Conservation (phyloP, 2,113 vertebrate genomes). For the Salvelinus namaycush region DNA sequence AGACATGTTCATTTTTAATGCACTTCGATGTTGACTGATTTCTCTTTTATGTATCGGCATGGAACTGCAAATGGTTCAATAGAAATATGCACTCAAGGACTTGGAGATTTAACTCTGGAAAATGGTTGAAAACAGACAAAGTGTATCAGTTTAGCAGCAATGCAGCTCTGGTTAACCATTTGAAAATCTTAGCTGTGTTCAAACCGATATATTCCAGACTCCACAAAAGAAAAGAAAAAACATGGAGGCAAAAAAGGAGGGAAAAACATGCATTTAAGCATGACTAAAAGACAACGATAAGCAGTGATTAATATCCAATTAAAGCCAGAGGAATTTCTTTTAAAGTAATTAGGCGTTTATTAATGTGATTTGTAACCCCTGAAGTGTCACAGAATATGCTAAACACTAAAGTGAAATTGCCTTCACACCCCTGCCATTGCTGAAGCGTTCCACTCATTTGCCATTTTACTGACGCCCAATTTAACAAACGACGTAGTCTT, state of each 20-base stretch:
- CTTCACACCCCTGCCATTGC: constrained; percentile 40
- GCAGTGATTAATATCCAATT: constrained; percentile 80
- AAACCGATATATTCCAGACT: constrained; percentile 9
- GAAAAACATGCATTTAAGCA: constrained; percentile 72
- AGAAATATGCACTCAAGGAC: no score
- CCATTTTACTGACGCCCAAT: constrained; percentile 52
- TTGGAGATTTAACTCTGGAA: no score
- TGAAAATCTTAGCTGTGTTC: no score
- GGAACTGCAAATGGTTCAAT: no score
- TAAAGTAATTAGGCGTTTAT: constrained; percentile 78
- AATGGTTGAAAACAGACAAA: no score
- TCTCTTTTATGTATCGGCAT: no score
- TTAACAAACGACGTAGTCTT: constrained; percentile 34
- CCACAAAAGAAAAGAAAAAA: constrained; percentile 23
- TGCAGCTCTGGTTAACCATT: no score
- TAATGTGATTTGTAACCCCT: constrained; percentile 78
- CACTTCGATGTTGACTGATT: no score
- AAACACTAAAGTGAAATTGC: constrained; percentile 66
- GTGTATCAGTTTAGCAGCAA: no score
- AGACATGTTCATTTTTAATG: no score
- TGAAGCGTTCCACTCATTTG: constrained; percentile 47
- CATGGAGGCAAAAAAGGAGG: constrained; percentile 1
- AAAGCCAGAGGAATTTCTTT: constrained; percentile 77
- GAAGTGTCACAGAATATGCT: constrained; percentile 71
- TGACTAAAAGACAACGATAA: constrained; percentile 78